These are phyloP conservation scores for Silurus aristotelis DNA, from an alignment of 2,797 vertebrate genomes.

Conservation along the genomic window DNA sequence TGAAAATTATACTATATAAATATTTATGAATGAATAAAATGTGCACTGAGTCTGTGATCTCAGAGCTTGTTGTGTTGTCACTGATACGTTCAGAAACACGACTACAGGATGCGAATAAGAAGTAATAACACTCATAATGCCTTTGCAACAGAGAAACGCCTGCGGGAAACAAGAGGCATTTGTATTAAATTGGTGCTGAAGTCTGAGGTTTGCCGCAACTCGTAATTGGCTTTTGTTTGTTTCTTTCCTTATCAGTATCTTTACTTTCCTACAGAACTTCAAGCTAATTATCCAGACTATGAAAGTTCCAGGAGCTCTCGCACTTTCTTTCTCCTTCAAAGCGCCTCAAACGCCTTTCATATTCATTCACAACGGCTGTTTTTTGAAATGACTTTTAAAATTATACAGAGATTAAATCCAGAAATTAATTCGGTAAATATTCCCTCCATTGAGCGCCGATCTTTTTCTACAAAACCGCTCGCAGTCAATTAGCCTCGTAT, in stretches of 20 bases:
- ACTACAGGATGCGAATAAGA: constrained; percentile 4
- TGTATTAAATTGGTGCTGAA: neutral
- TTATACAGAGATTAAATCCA: constrained; percentile 44
- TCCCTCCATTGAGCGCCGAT: constrained; percentile 49
- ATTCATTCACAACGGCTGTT: constrained; percentile 42
- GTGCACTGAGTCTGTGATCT: neutral
- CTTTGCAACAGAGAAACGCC: constrained; percentile 1
- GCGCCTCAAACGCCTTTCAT: constrained; percentile 28
- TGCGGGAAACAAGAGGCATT: no score
- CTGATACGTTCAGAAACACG: neutral
- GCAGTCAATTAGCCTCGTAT: constrained; percentile 40
- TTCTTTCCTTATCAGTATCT: constrained; percentile 70
- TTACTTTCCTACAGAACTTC: constrained; percentile 75
- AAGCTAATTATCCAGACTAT: constrained; percentile 72
- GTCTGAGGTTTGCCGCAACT: constrained; percentile 50
- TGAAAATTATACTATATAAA: no score
- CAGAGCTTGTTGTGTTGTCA: neutral
- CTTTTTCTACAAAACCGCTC: constrained; percentile 56
- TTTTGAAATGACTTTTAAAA: constrained; percentile 46
- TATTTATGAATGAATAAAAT: no score
- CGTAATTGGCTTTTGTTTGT: constrained; percentile 75
- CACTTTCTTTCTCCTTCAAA: neutral
- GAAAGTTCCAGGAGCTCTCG: constrained; percentile 50
- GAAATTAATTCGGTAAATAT: constrained; percentile 48
- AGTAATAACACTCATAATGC: neutral